Evolutionary conservation across 2,113 vertebrate species (phyloP), one percentile per base, ranked within the genome.

Genomic region (Nothobranchius furzeri): DNA sequence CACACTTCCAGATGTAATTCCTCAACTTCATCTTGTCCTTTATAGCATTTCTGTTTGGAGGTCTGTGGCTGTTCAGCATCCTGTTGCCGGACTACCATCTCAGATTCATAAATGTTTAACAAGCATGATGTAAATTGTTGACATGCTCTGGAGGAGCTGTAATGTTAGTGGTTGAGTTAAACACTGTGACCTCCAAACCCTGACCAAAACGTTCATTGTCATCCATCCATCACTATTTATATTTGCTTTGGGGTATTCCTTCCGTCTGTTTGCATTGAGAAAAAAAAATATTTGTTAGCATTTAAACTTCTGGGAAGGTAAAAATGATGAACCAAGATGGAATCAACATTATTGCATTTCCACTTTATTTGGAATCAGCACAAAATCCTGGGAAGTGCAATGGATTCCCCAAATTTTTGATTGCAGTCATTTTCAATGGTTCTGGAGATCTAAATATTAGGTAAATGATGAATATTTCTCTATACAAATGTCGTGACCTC

Each of bases 31-130:
- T 73, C 49, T 42, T 78, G 58, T 67, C 60, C 50, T 79, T 85
- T 85, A 87, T 86, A 91, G 12, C 47, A 87, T 94, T 94, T 93
- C 90, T 95, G 89, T 94, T 95, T 94, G 84, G 92, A 92, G 90
- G 91, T 90, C 83, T 92, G 81, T 85, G 81, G 90, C 91, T 94
- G 89, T 94, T 94, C 94, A 92, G 93, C 83, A 91, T 87, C 87
- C 87, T 82, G 90, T 91, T 93, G 78, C 88, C 82, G 89, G 79
- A 90, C 86, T 93, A 89, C 89, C 85, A 87, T 92, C 89, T 88
- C 87, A 86, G 75, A 85, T 89, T 92, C 94, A 93, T 93, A 93
- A 94, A 91, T 88, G 85, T 91, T 94, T 92, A 91, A 93, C 88
- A 94, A 91, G 82, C 71, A 85, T 88, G 88, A 92, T 92, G 90